Conservation (phyloP, 1,140 invertebrate genomes). For the Meloidogyne floridensis region DNA sequence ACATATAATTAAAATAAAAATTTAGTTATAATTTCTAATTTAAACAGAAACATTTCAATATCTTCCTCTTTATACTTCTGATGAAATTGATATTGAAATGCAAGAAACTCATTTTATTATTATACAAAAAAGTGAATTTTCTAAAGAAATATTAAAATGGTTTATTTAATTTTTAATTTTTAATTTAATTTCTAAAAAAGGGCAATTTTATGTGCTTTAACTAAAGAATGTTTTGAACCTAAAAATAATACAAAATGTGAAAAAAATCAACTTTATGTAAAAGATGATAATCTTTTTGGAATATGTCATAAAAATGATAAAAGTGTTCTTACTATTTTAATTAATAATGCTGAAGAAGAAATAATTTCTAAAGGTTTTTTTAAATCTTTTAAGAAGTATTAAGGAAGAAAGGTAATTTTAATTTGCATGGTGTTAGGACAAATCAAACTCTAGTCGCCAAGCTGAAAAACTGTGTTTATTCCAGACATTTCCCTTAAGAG, state of each 20-base stretch:
- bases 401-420: too few species aligned
- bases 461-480: background rate
- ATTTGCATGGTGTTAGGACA: too few species aligned
- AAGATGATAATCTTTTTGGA: background rate
- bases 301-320: slow-evolving; percentile 4
- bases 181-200: background rate
- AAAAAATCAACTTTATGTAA: background rate
- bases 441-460: too few species aligned
- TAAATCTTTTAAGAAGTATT: too few species aligned
- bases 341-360: slow-evolving; percentile 7
- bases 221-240: slow-evolving; percentile 4
- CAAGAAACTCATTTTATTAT: slow-evolving; percentile 3
- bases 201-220: slow-evolving; percentile 4
- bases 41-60: background rate
- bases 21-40: too few species aligned
- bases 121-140: slow-evolving; percentile 4
- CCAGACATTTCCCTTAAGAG: background rate
- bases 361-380: background rate
- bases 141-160: slow-evolving; percentile 7
- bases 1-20: too few species aligned
- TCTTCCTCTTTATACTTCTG: background rate
- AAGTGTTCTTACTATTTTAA: slow-evolving; percentile 5
- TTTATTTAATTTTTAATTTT: background rate
- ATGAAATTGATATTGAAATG: background rate
- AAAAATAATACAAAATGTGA: slow-evolving; percentile 2